phyloP scores from a whole-genome alignment of 1,140 invertebrate genomes.

The Brachionus asplanchnoidis region DNA sequence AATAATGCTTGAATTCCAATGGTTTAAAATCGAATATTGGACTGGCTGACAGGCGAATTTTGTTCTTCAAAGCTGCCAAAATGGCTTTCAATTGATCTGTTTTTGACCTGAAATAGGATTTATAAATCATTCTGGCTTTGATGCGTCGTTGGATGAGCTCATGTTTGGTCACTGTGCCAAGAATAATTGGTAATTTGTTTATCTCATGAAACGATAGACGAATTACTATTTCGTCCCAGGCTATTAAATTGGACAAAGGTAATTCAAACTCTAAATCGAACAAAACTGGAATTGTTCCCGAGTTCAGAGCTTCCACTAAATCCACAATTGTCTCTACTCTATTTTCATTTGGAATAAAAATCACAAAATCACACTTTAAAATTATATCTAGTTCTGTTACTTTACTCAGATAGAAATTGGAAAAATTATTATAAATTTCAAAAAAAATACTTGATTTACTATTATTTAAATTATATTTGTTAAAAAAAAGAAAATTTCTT shows the following conservation, averaged over 20 bases:
- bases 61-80: neutral
- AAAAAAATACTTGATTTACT: neutral
- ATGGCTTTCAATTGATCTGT: neutral
- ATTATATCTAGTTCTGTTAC: neutral
- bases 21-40: constrained; percentile 8
- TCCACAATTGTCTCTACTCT: neutral
- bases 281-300: neutral
- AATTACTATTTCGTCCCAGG: neutral
- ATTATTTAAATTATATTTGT: neutral
- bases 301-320: neutral
- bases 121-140: neutral
- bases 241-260: neutral
- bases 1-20: neutral
- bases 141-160: neutral
- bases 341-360: neutral
- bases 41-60: neutral
- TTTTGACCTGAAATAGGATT: neutral
- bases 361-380: neutral
- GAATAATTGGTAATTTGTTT: neutral
- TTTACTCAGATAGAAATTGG: neutral
- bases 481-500: neutral
- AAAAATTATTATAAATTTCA: neutral
- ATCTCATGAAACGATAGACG: neutral
- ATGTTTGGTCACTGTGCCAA: neutral
- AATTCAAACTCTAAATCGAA: constrained; percentile 4